Conservation (phyloP, 2,113 vertebrate species). For the Pogonocichla stellata region DNA sequence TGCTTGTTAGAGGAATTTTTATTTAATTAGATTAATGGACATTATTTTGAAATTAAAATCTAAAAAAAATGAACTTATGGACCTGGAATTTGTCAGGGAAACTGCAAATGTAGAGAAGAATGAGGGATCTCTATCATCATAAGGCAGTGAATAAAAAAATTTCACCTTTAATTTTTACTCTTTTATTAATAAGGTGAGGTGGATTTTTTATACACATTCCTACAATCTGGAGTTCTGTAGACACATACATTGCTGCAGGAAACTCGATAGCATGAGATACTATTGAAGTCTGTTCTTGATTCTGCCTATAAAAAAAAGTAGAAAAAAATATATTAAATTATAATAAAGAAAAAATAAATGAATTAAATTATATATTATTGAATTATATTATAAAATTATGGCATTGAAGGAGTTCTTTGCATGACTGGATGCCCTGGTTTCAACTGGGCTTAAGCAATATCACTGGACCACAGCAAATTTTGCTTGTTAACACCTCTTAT, state of each 20-base stretch:
- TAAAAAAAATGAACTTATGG: rapidly evolving
- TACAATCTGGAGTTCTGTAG: neutral
- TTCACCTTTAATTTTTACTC: neutral
- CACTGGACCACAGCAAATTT: neutral
- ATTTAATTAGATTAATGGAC: neutral
- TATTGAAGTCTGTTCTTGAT: neutral
- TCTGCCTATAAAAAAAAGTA: neutral
- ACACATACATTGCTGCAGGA: neutral
- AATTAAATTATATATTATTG: no score
- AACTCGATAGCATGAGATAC: neutral
- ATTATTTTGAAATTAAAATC: neutral
- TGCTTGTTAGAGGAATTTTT: neutral
- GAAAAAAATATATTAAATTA: neutral
- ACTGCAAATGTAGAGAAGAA: neutral
- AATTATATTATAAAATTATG: neutral
- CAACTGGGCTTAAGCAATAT: neutral
- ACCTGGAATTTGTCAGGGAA: neutral
- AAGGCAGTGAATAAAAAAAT: neutral
- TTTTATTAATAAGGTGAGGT: neutral
- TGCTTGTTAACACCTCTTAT: neutral
- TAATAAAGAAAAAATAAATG: no score
- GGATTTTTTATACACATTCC: neutral
- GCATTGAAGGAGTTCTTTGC: neutral
- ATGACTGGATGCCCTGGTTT: neutral
- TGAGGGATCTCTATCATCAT: neutral